These are phyloP conservation scores for Pteropus alecto DNA, from an alignment of 2,113 vertebrate genomes.

Conservation along the genomic window DNA sequence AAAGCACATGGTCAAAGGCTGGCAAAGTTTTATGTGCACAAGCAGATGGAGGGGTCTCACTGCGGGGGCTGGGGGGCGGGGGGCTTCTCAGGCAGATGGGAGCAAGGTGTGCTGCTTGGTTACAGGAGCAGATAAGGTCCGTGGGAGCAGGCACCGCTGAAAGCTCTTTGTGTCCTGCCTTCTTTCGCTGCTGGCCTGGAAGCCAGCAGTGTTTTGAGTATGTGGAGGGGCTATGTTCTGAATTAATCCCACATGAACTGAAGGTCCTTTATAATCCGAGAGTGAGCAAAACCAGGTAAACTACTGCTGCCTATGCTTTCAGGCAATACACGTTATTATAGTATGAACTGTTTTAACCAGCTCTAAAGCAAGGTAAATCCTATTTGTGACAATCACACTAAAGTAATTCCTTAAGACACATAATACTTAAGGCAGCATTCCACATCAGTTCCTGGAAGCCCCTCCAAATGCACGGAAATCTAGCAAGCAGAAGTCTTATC, in stretches of 20 bases:
- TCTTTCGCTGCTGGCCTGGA: no score
- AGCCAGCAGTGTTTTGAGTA: no score
- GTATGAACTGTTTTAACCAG: background rate
- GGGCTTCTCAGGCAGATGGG: no score
- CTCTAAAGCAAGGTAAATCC: background rate
- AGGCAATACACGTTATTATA: background rate
- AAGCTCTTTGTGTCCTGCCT: no score
- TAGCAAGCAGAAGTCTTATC: slow-evolving; percentile 52
- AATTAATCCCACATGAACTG: background rate
- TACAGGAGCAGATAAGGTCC: no score
- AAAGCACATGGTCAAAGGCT: no score
- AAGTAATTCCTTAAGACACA: slow-evolving; percentile 15
- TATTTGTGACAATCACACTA: background rate
- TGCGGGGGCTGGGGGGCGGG: no score
- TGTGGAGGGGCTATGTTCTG: no score
- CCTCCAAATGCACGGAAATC: background rate
- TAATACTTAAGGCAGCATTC: background rate
- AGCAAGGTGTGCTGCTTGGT: no score
- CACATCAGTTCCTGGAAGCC: slow-evolving; percentile 15
- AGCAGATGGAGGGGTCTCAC: no score
- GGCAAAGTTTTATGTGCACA: no score
- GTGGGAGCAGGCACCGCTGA: no score
- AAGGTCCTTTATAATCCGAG: background rate
- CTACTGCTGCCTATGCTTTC: background rate
- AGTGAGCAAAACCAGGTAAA: background rate